Evolutionary conservation across 64 coral and sea anemone genomes (phyloP), one percentile per base, ranked within the genome.

Genomic region (Acropora tenuis): DNA sequence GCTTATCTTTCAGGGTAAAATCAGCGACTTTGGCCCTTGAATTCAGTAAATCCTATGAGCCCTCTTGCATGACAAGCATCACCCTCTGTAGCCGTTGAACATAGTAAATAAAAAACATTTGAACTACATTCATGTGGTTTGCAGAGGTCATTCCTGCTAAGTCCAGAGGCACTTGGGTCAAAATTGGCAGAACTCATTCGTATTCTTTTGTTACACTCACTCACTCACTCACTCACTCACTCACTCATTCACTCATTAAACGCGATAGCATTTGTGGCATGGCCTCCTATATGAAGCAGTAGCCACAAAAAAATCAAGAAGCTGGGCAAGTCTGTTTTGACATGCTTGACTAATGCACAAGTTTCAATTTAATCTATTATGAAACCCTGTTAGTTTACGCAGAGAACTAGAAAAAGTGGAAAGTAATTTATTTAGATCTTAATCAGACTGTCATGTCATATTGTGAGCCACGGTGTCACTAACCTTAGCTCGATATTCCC

Each of bases 401-500:
- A 53, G 50, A 30, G 30, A 30, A 30, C 30, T 30, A 53, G 50
- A 1, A 53, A 53, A 53, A 53, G 1, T 53, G 9, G 9, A 53
- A 1, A 53, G 50, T 53, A 53, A 53, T 53, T 53, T 53, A 53
- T 53, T 53, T 53, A 53, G 1, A 53, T 53, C 50, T 53, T 53
- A 53, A 53, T 53, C 50, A 53, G 50, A 53, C 50, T 53, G 1
- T 53, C 50, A 53, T 53, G 50, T 9, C 50, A 53, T 53, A 53
- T 9, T 53, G 50, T 53, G 50, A 53, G 50, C 50, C 50, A 1
- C 50, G 1, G 50, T 53, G 50, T 53, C 50, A 53, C 50, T 53
- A 53, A 53, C 50, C 50, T 85, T 63, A 10, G 69, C 43, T 47
- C 60, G 82, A 69, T 68, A 85, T 17, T 69, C 59, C 68, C 60